phyloP scores from a whole-genome alignment of 2,888 invertebrate genomes.

The Stegana nigrithorax region DNA sequence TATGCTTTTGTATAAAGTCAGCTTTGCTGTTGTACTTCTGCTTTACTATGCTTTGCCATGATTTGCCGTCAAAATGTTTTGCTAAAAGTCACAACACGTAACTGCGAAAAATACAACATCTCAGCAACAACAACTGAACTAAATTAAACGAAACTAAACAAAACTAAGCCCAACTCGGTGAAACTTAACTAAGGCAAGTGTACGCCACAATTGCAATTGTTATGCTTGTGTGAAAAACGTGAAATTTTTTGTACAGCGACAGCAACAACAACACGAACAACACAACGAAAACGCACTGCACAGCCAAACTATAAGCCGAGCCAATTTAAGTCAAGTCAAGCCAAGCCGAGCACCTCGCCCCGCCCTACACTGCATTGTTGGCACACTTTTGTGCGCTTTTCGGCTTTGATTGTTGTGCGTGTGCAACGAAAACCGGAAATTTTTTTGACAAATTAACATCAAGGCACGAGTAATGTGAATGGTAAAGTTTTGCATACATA shows the following conservation, averaged over 20 bases:
- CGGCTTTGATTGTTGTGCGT: not conserved
- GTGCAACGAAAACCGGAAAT: not conserved
- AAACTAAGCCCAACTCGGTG: not conserved
- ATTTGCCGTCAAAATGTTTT: slow-evolving; percentile 43
- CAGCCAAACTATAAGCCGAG: too few relatives aligned
- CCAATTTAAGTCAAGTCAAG: too few relatives aligned
- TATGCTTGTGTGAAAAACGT: not conserved
- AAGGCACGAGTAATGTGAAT: slow-evolving; percentile 52
- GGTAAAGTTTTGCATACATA: slow-evolving; percentile 48
- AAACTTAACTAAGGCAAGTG: not conserved
- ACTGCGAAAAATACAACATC: not conserved
- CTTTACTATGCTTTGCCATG: too few relatives aligned
- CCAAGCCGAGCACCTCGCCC: too few relatives aligned
- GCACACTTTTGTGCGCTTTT: not conserved
- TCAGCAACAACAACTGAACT: not conserved
- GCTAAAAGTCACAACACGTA: slow-evolving; percentile 31
- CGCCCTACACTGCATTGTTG: not conserved
- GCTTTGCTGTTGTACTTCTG: too few relatives aligned
- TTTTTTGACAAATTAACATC: slow-evolving; percentile 14
- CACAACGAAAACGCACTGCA: too few relatives aligned
- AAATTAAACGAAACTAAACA: not conserved
- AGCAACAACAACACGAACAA: slow-evolving; percentile 10
- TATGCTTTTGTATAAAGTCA: too few relatives aligned
- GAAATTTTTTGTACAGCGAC: not conserved
- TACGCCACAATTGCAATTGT: slow-evolving; percentile 1